A percentile compares a stretch with the other conserved stretches of the same genome.
These are phyloP conservation scores for Sceliomorpha sp. DNA, from an alignment of 2,888 invertebrate genomes.

Conservation along the genomic window DNA sequence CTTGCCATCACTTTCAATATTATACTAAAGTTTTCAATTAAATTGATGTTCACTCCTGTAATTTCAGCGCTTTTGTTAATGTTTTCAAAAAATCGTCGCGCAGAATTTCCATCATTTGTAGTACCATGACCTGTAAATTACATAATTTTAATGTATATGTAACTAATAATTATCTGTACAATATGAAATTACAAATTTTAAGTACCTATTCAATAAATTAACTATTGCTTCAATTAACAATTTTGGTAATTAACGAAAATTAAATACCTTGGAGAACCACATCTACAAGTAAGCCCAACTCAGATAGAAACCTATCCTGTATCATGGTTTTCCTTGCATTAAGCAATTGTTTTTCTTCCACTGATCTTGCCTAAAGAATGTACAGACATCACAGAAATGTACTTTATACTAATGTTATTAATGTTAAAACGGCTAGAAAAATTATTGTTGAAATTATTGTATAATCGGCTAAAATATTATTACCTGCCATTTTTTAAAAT, in stretches of 20 bases:
- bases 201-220: not conserved
- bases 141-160: not conserved
- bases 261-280: constrained; percentile 20
- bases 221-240: not conserved
- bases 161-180: not conserved
- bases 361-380: constrained; percentile 7
- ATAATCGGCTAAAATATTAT: not conserved
- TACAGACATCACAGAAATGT: not conserved
- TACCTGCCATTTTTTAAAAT: constrained; percentile 29
- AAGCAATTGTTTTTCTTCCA: not conserved
- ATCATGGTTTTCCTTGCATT: constrained; percentile 1
- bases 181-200: not conserved
- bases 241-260: not conserved
- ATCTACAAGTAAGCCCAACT: constrained; percentile 17
- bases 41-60: constrained; percentile 18
- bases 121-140: constrained; percentile 13
- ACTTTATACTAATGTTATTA: not conserved
- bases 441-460: not conserved
- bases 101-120: constrained; percentile 29
- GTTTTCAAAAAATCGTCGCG: constrained; percentile 26
- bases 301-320: constrained; percentile 11
- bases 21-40: constrained; percentile 12
- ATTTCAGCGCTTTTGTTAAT: constrained; percentile 16
- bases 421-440: not conserved
- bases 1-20: constrained; percentile 20